These are phyloP conservation scores for Morpho deidamia DNA, from an alignment of 2,888 invertebrate species.

Conservation along the genomic window DNA sequence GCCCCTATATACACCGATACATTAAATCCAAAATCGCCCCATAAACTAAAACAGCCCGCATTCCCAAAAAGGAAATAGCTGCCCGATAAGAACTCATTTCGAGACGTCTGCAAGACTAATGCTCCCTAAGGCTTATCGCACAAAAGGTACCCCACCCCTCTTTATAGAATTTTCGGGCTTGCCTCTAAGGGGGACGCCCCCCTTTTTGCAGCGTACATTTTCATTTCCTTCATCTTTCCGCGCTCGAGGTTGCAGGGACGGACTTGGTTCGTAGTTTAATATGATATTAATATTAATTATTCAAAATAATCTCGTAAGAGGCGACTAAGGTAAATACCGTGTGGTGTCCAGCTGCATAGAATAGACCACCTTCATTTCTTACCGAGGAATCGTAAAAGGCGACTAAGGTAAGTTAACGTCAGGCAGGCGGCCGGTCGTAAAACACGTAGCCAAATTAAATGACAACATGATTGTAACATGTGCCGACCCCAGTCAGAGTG, in stretches of 20 bases:
- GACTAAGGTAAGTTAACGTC: no score
- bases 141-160: conserved; percentile 70
- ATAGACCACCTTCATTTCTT: no score
- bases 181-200: conserved; percentile 48
- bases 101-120: conserved; percentile 69
- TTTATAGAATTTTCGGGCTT: conserved; percentile 74
- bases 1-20: neutral
- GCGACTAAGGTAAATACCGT: no score
- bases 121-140: conserved; percentile 65
- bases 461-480: no score
- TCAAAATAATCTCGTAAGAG: no score
- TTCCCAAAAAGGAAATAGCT: conserved; percentile 59
- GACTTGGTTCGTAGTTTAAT: conserved; percentile 29
- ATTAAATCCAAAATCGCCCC: conserved; percentile 5
- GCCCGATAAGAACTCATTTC: conserved; percentile 64
- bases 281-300: no score
- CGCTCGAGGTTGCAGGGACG: conserved; percentile 55
- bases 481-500: no score
- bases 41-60: conserved; percentile 28
- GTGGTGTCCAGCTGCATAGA: no score
- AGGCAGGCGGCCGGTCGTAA: no score
- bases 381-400: no score
- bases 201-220: conserved; percentile 78
- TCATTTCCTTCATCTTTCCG: conserved; percentile 79
- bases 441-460: no score